These are phyloP conservation scores for Danio albolineatus DNA, from an alignment of 2,797 vertebrate species.

Conservation along the genomic window DNA sequence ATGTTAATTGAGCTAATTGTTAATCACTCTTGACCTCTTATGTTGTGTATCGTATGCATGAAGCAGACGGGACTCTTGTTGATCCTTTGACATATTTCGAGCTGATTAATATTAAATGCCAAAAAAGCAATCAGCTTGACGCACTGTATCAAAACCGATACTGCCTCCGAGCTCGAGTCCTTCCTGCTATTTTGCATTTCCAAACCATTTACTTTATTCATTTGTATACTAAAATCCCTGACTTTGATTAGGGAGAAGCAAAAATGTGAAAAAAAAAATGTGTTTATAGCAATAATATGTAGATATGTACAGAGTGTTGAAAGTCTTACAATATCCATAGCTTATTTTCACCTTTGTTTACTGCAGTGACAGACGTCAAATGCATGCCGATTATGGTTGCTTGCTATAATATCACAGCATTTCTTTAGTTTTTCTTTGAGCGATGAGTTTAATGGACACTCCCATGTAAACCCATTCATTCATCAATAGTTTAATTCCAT, in stretches of 20 bases:
- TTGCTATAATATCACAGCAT: conserved; percentile 84
- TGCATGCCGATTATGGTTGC: conserved; percentile 88
- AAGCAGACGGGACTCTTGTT: conserved; percentile 19
- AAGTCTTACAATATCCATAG: conserved; percentile 74
- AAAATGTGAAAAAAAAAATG: conserved; percentile 85
- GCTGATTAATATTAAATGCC: conserved; percentile 23
- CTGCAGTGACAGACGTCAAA: conserved; percentile 77
- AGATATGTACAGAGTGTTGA: conserved; percentile 84
- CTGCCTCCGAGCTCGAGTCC: conserved; percentile 19
- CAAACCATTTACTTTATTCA: conserved; percentile 17
- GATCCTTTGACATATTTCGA: conserved; percentile 13
- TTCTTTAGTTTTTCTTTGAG: conserved; percentile 73
- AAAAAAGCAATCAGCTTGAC: conserved; percentile 10
- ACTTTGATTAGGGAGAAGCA: conserved; percentile 66
- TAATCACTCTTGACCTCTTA: neutral
- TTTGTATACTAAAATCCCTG: conserved; percentile 25
- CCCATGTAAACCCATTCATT: conserved; percentile 28
- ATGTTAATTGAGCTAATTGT: conserved; percentile 41
- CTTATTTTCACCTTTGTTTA: conserved; percentile 59
- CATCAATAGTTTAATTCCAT: neutral
- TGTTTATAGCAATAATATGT: conserved; percentile 85
- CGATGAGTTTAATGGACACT: conserved; percentile 12
- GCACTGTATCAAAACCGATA: conserved; percentile 23
- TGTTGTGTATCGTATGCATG: conserved; percentile 37
- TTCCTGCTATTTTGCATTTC: conserved; percentile 23